phyloP scores from a whole-genome alignment of 2,113 vertebrate genomes.

The Pipra filicauda region DNA sequence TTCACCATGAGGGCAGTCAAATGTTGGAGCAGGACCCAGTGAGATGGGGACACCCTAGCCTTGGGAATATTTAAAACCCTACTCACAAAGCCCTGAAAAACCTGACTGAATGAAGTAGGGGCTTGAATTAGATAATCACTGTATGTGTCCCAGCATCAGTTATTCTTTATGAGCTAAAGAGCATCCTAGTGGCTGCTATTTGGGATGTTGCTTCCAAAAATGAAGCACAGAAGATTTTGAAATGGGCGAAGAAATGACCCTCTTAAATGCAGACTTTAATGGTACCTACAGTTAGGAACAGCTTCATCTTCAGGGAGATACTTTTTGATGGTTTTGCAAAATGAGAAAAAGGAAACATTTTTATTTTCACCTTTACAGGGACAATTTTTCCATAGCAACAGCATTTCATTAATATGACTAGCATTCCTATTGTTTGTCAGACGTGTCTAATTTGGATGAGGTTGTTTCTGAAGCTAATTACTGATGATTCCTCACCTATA shows the following conservation, averaged over 20 bases:
- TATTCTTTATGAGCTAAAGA: not conserved
- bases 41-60: not conserved
- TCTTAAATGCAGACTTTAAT: not conserved
- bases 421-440: conserved; percentile 40
- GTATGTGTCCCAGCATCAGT: not conserved
- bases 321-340: not conserved
- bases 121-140: not conserved
- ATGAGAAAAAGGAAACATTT: not conserved
- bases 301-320: not conserved
- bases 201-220: not conserved
- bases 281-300: not conserved
- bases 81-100: not conserved
- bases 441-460: conserved; percentile 9
- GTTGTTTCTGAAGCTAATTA: conserved; percentile 25
- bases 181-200: not conserved
- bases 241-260: not conserved
- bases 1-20: not conserved
- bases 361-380: conserved; percentile 2
- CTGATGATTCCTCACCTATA: not conserved
- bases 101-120: not conserved
- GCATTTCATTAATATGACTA: not conserved
- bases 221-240: not conserved
- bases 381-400: conserved; percentile 13
- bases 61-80: not conserved
- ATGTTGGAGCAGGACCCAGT: not conserved